Evolutionary conservation across 2,797 vertebrate species (phyloP).

Genomic region (Hephaestus fuliginosus): DNA sequence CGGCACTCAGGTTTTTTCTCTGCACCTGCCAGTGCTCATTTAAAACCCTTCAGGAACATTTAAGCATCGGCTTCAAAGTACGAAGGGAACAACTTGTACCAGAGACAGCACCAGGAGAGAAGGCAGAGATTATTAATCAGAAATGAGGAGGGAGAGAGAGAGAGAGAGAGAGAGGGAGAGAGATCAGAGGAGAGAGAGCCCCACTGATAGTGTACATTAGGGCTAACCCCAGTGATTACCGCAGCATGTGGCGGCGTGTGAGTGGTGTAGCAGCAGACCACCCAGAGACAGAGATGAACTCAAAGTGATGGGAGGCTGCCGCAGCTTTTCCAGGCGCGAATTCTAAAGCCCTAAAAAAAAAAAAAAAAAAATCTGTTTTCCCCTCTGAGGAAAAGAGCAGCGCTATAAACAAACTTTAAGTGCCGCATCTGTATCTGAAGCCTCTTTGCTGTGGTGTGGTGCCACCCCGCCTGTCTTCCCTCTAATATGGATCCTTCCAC

Average conservation of each 20-base stretch:
- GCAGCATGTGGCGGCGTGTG: conserved; percentile 34
- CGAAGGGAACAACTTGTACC: conserved; percentile 59
- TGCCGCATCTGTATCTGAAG: conserved; percentile 57
- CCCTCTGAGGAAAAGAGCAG: conserved; percentile 50
- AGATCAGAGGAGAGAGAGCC: conserved; percentile 60
- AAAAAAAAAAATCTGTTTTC: conserved; percentile 35
- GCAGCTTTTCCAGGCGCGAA: conserved; percentile 38
- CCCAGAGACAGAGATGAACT: conserved; percentile 59
- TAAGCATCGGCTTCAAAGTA: conserved; percentile 60
- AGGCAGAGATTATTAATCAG: conserved; percentile 58
- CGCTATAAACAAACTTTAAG: conserved; percentile 72
- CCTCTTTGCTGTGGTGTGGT: conserved; percentile 60
- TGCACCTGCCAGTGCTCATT: conserved; percentile 44
- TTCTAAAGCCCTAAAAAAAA: conserved; percentile 47
- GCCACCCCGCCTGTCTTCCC: conserved; percentile 44
- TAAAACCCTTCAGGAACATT: conserved; percentile 67
- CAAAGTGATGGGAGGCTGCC: conserved; percentile 42
- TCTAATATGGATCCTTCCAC: conserved; percentile 65
- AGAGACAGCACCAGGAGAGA: conserved; percentile 26
- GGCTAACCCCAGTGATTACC: conserved; percentile 41
- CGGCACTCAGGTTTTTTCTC: conserved; percentile 48
- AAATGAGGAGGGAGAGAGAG: conserved; percentile 44
- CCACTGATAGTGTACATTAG: conserved; percentile 37
- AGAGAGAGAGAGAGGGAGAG: conserved; percentile 23
- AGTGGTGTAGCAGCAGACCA: conserved; percentile 56